Base-by-base conservation (phyloP, 2,797 vertebrate genomes). In the Acipenser ruthenus region DNA sequence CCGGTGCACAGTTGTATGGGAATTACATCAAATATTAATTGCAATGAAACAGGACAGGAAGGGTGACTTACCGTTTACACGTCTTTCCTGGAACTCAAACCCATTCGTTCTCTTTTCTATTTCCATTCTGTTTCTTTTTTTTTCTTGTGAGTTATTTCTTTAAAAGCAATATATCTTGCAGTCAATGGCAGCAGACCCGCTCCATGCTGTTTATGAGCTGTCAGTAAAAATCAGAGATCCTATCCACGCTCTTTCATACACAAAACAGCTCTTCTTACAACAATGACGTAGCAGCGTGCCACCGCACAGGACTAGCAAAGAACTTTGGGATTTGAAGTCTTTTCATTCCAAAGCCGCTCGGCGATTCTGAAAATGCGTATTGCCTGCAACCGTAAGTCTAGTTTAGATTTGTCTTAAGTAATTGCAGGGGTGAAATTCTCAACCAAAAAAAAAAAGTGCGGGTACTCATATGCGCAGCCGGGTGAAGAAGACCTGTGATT, bases 51-150 rank as follows among this genome's bases (percentile, higher is more conserved):
- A 55, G 47, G 60, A 62, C 52, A 67, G 1, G 15, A 11, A 7
- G 58, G 67, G 13, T 8, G 13, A 68, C 75, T 61, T 74, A 90
- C 88, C 87, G 79, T 69, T 80, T 6, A 80, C 81, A 58, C 86
- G 84, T 72, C 79, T 80, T 74, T 89, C 86, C 69, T 84, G 70
- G 80, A 82, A 89, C 65, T 88, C 82, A 78, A 86, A 89, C 77
- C 86, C 84, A 69, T 75, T 87, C 65, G 78, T 74, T 79, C 85
- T 78, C 71, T 87, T 87, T 73, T 90, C 87, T 71, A 89, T 70
- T 82, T 90, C 89, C 89, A 90, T 90, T 64, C 62, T 72, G 64
- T 47, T 9, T 59, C 18, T 62, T 23, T 18, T 8, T n/a, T 50
- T 18, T n/a, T 50, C 12, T 11, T n/a, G 55, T 7, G 55, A 58